Evolutionary conservation across 2,888 invertebrate genomes (phyloP).

Genomic region (Ichneumoninae sp.): DNA sequence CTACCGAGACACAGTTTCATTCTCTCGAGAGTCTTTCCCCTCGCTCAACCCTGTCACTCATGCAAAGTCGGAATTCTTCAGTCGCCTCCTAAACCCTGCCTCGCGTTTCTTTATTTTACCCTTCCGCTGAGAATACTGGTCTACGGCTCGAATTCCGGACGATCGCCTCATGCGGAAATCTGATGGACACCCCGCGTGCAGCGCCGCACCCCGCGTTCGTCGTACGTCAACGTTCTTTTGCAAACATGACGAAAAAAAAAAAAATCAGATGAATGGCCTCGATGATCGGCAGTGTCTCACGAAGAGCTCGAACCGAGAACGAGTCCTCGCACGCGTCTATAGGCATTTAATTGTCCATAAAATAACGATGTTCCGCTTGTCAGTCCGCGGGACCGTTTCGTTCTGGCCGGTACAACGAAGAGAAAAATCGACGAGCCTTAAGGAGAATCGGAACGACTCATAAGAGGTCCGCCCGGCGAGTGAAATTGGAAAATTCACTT

Average conservation of each 20-base stretch:
- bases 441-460: background rate
- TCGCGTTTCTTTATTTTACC: constrained; percentile 25
- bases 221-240: constrained; percentile 40
- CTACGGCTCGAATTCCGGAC: constrained; percentile 27
- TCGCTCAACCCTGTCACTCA: constrained; percentile 53
- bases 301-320: constrained; percentile 45
- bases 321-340: constrained; percentile 58
- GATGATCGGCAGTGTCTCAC: constrained; percentile 42
- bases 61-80: constrained; percentile 36
- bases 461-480: background rate
- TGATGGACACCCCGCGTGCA: constrained; percentile 4
- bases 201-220: constrained; percentile 1
- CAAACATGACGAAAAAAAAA: constrained; percentile 29
- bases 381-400: constrained; percentile 62
- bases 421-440: background rate
- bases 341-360: constrained; percentile 72
- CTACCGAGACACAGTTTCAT: constrained; percentile 33
- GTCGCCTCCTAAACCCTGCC: constrained; percentile 14
- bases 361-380: constrained; percentile 79
- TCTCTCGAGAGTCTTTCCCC: constrained; percentile 1
- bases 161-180: constrained; percentile 37
- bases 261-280: constrained; percentile 38
- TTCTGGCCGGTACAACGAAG: constrained; percentile 55
- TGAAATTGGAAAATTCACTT: background rate
- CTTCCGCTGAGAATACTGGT: constrained; percentile 33